Evolutionary conservation across 2,113 vertebrate species (phyloP).

Genomic region (Notarius quadriscutis): DNA sequence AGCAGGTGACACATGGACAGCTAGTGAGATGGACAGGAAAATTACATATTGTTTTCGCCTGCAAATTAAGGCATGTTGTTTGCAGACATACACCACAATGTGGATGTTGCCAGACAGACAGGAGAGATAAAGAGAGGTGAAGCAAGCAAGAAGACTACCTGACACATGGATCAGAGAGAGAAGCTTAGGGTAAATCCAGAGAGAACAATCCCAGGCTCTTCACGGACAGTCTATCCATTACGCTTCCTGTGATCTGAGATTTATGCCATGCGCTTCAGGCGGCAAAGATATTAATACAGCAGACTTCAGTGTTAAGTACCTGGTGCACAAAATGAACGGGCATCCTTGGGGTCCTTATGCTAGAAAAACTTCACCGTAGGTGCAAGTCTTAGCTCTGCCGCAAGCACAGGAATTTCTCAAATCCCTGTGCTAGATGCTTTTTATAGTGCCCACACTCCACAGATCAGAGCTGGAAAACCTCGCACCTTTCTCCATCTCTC

Average conservation of each 20-base stretch:
- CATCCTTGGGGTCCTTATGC: slow-evolving; percentile 24
- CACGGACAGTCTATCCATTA: slow-evolving; percentile 64
- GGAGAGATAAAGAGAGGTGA: slow-evolving; percentile 30
- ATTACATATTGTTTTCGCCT: slow-evolving; percentile 15
- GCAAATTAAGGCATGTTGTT: slow-evolving; percentile 44
- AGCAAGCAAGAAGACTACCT: slow-evolving; percentile 40
- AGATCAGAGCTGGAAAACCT: slow-evolving; percentile 57
- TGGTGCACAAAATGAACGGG: slow-evolving; percentile 30
- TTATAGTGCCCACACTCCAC: slow-evolving; percentile 57
- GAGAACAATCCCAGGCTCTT: slow-evolving; percentile 53
- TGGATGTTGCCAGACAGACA: slow-evolving; percentile 26
- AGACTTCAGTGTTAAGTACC: slow-evolving; percentile 51
- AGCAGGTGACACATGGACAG: neutral
- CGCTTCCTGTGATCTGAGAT: slow-evolving; percentile 50
- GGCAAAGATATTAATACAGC: slow-evolving; percentile 47
- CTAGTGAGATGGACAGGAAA: slow-evolving; percentile 18
- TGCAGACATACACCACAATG: slow-evolving; percentile 29
- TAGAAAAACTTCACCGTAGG: slow-evolving; percentile 17
- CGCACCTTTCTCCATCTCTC: slow-evolving; percentile 55
- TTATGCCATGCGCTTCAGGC: slow-evolving; percentile 60
- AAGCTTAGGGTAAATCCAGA: slow-evolving; percentile 52
- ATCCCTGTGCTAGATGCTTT: slow-evolving; percentile 60
- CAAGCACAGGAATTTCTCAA: slow-evolving; percentile 28
- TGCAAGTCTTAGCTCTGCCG: slow-evolving; percentile 26
- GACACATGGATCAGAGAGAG: slow-evolving; percentile 53